A percentile compares a stretch with the other conserved stretches of the same genome.
These are phyloP conservation scores for Danio jaintianensis DNA, from an alignment of 2,797 vertebrate genomes.

Conservation along the genomic window DNA sequence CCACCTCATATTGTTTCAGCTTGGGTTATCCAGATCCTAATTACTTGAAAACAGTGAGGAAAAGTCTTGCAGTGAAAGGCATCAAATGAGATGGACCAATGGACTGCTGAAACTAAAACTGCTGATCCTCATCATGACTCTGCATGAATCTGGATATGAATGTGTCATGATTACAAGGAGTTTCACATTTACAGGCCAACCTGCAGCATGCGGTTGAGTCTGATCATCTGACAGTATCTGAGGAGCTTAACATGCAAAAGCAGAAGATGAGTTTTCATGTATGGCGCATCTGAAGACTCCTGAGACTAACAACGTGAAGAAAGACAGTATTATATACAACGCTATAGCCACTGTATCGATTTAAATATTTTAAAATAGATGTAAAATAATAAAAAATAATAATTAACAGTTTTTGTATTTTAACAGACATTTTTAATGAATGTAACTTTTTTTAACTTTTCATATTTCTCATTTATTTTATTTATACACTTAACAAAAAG, in stretches of 20 bases:
- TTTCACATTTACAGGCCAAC: neutral
- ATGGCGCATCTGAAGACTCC: neutral
- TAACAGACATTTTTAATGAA: neutral
- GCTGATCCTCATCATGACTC: slow-evolving; percentile 3
- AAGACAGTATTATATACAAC: slow-evolving; percentile 8
- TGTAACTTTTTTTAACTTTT: too few relatives aligned
- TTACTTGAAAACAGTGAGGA: slow-evolving; percentile 71
- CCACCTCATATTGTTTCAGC: slow-evolving; percentile 54
- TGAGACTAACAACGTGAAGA: neutral
- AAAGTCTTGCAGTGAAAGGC: slow-evolving; percentile 69
- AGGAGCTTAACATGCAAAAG: neutral
- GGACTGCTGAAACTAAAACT: neutral
- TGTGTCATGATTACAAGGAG: neutral
- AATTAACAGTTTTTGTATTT: neutral
- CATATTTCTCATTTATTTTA: too few relatives aligned
- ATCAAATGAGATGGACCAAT: slow-evolving; percentile 60
- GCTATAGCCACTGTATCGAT: neutral
- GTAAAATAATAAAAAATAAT: neutral
- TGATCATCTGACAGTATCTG: neutral
- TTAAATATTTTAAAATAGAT: neutral
- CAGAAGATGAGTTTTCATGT: neutral
- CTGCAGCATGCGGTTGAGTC: neutral
- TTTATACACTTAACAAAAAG: too few relatives aligned
- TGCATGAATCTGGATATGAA: neutral
- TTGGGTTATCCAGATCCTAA: slow-evolving; percentile 69